phyloP scores from a whole-genome alignment of 1,140 invertebrate genomes.

The Anastrepha obliqua region DNA sequence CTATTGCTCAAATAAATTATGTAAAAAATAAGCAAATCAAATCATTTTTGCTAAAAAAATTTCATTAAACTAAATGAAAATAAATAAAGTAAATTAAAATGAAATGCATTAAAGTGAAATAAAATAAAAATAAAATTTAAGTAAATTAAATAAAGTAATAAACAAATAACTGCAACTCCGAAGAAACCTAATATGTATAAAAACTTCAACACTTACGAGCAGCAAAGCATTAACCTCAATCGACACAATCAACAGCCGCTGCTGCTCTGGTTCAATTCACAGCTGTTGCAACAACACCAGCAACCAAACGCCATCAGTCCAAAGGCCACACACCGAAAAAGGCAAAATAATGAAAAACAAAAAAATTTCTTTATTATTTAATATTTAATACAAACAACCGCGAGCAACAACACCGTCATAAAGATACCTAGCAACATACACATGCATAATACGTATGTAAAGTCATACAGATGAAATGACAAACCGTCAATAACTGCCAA shows the following conservation, averaged over 20 bases:
- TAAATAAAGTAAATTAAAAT: too few relatives aligned
- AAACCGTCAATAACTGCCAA: constrained; percentile 49
- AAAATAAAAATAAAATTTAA: too few relatives aligned
- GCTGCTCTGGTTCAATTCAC: background rate
- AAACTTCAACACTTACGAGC: constrained; percentile 16
- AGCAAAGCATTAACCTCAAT: constrained; percentile 43
- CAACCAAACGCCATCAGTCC: background rate
- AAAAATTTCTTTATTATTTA: constrained; percentile 48
- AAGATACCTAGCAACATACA: background rate
- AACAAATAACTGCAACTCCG: background rate
- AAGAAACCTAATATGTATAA: background rate
- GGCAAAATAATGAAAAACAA: background rate
- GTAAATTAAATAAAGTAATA: too few relatives aligned
- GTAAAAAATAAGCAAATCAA: too few relatives aligned
- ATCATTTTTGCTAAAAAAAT: too few relatives aligned
- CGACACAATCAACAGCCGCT: constrained; percentile 13
- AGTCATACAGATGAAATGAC: constrained; percentile 2
- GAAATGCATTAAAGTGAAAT: too few relatives aligned
- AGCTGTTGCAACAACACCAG: constrained; percentile 36
- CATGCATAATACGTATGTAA: background rate
- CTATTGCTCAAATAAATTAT: too few relatives aligned
- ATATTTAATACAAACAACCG: constrained; percentile 52
- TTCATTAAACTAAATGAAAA: too few relatives aligned
- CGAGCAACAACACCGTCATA: background rate
- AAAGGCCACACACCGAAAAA: background rate